Evolutionary conservation across 2,113 vertebrate species (phyloP).

Genomic region (Pachypanchax playfairii): DNA sequence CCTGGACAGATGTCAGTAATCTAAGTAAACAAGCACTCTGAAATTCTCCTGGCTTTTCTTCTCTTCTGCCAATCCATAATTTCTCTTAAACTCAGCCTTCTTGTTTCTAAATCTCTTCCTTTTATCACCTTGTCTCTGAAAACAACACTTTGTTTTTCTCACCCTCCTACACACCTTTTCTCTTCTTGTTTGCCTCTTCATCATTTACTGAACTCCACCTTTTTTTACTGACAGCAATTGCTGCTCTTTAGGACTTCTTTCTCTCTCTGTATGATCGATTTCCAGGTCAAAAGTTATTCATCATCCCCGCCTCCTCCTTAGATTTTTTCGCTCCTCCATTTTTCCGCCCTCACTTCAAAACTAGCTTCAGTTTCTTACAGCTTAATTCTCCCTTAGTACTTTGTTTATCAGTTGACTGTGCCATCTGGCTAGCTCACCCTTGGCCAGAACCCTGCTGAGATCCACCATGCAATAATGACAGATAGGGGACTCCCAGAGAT

Average conservation of each 20-base stretch:
- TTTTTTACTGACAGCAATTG: slow-evolving; percentile 13
- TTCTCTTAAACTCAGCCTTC: slow-evolving; percentile 1
- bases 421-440: slow-evolving; percentile 59
- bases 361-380: slow-evolving; percentile 8
- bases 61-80: neutral
- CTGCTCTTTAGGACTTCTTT: slow-evolving; percentile 26
- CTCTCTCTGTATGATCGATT: slow-evolving; percentile 35
- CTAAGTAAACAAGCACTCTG: neutral
- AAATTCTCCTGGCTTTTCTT: neutral
- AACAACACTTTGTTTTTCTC: neutral
- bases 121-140: neutral
- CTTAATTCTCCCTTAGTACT: slow-evolving; percentile 23
- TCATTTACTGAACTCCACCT: slow-evolving; percentile 12
- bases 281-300: slow-evolving; percentile 42
- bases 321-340: neutral
- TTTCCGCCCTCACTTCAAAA: slow-evolving; percentile 10
- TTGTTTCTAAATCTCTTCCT: neutral
- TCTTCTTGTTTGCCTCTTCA: slow-evolving; percentile 8
- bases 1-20: slow-evolving; percentile 35
- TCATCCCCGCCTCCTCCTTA: slow-evolving; percentile 18
- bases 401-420: slow-evolving; percentile 36
- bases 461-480: slow-evolving; percentile 30
- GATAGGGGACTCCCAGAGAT: slow-evolving; percentile 45
- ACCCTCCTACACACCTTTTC: neutral
- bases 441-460: slow-evolving; percentile 31